Conservation (phyloP, 2,888 invertebrate genomes). For the Drosophila quinaria region DNA sequence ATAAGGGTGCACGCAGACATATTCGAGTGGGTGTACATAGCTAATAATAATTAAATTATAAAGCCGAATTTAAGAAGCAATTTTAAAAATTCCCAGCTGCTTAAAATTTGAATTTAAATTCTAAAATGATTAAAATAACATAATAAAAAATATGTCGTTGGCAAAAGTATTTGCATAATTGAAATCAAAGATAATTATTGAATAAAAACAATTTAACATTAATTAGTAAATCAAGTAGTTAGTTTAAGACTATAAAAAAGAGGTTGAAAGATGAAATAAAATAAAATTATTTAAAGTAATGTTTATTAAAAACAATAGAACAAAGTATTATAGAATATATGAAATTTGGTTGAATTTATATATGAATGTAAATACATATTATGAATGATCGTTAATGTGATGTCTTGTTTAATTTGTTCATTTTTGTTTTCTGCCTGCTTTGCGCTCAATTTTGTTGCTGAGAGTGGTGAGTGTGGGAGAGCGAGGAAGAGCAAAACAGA, state of each 20-base stretch:
- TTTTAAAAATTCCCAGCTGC: neutral
- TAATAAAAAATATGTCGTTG: neutral
- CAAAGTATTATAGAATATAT: neutral
- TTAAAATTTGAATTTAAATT: neutral
- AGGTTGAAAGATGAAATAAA: neutral
- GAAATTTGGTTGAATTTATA: neutral
- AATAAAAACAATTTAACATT: neutral
- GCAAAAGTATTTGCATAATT: neutral
- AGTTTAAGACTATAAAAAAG: neutral
- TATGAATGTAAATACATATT: neutral
- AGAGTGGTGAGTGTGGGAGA: slow-evolving; percentile 3
- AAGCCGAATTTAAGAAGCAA: neutral
- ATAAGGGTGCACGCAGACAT: too few species aligned
- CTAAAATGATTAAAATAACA: neutral
- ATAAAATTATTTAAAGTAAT: neutral
- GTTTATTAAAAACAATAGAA: neutral
- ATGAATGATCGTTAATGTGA: slow-evolving; percentile 35
- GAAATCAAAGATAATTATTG: too few species aligned
- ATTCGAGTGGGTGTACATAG: neutral
- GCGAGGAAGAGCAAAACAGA: neutral
- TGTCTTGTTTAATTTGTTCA: slow-evolving; percentile 11
- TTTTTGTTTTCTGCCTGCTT: neutral
- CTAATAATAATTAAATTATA: neutral
- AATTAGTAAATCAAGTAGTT: neutral
- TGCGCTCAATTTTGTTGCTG: neutral